phyloP scores from a whole-genome alignment of 2,797 vertebrate genomes.

The Hipposideros larvatus region DNA sequence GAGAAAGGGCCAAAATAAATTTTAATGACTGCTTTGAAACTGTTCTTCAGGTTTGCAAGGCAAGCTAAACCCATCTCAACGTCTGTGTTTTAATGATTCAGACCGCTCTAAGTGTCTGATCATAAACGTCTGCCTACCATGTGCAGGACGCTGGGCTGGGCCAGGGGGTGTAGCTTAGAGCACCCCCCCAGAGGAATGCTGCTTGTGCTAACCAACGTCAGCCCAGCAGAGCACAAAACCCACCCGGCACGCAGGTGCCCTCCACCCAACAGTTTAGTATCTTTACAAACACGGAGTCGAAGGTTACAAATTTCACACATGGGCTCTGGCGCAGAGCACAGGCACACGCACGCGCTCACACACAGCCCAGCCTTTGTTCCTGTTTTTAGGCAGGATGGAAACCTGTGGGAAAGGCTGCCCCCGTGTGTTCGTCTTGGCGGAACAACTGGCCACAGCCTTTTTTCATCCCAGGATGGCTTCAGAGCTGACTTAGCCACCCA shows the following conservation, averaged over 20 bases:
- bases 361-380: slow-evolving; percentile 83
- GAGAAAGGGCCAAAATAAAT: slow-evolving; percentile 29
- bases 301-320: background rate
- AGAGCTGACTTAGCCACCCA: slow-evolving; percentile 77
- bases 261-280: background rate
- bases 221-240: background rate
- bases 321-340: background rate
- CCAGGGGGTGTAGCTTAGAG: background rate
- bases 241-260: background rate
- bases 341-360: accelerated
- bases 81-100: background rate
- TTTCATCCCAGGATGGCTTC: slow-evolving; percentile 73
- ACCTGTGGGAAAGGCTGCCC: slow-evolving; percentile 86
- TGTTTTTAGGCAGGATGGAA: background rate
- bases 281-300: background rate
- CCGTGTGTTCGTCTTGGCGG: slow-evolving; percentile 79
- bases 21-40: background rate
- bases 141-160: background rate
- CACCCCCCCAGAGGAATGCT: background rate
- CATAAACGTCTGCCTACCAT: background rate
- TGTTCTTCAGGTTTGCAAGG: slow-evolving; percentile 9
- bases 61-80: background rate
- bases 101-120: background rate
- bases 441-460: slow-evolving; percentile 56
- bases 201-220: background rate